Evolutionary conservation across 2,888 invertebrate genomes (phyloP), one percentile per base, ranked within the genome.

Genomic region (Clivina fossor): DNA sequence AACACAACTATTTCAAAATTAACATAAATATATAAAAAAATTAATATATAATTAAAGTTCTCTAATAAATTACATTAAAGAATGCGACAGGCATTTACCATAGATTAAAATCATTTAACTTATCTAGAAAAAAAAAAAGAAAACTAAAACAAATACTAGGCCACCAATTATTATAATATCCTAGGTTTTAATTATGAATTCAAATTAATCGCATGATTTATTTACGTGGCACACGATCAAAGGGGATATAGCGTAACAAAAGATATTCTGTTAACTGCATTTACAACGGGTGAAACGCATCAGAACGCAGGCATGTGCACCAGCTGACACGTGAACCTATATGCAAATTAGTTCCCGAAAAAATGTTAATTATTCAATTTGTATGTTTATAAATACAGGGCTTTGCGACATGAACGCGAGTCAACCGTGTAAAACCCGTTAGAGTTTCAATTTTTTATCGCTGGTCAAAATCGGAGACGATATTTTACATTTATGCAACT

Each of bases 291-390:
- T 18, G n/a, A 16, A 8, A 7, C 20, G 16, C 13, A 26, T 7
- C 33, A 5, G 24, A 33, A n/a, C 38, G 38, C n/a, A 18, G 11
- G 44, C 30, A n/a, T 13, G 20, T n/a, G 26, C 15, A 8, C 8
- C 55, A 48, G 40, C 55, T 55, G 55, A 30, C 40, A 58, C 51
- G 58, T 37, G 44, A 47, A 46, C n/a, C n/a, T 43, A 50, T 59
- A 54, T 59, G 58, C 58, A 60, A 57, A 58, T 50, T 57, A 57
- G 51, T 57, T 44, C 57, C 59, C 57, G 57, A 59, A 59, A 54
- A 62, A 62, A 61, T 61, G 58, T 49, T 61, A 62, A 62, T 62
- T 62, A 61, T 62, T 62, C 62, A 62, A 62, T 62, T 62, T 62
- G 62, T 62, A 58, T 57, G 61, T 60, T 60, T 57, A 53, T 56